phyloP scores from a whole-genome alignment of 2,113 vertebrate species.

The Ochotona curzoniae region DNA sequence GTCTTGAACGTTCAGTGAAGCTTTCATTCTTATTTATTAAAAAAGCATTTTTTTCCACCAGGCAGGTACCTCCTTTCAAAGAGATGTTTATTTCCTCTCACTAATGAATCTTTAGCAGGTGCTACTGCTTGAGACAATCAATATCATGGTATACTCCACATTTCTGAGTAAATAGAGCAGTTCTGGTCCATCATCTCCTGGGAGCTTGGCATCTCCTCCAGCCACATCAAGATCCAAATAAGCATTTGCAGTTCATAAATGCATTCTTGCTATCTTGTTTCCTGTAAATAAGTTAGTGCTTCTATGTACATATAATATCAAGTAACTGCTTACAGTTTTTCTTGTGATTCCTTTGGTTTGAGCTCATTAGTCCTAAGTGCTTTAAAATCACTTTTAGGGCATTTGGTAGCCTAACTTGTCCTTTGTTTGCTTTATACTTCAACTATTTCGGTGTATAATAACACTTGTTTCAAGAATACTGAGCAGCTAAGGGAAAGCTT shows the following conservation, averaged over 20 bases:
- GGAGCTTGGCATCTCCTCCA: constrained; percentile 6
- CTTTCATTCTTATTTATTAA: constrained; percentile 64
- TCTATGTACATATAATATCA: neutral
- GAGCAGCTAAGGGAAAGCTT: neutral
- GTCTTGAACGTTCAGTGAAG: neutral
- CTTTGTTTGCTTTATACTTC: constrained; percentile 14
- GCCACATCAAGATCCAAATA: constrained; percentile 37
- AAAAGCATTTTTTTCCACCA: constrained; percentile 32
- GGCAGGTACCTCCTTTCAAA: constrained; percentile 28
- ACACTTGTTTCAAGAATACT: neutral
- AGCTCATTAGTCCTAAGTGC: neutral
- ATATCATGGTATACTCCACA: neutral
- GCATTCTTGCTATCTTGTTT: constrained; percentile 2
- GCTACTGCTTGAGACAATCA: constrained; percentile 8
- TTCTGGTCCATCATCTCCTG: neutral
- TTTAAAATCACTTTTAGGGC: neutral
- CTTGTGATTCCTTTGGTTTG: neutral
- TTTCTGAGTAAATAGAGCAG: neutral
- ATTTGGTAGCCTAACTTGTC: neutral
- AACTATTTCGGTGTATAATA: neutral
- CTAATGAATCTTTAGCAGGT: constrained; percentile 34
- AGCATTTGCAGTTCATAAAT: neutral
- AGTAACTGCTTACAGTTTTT: neutral
- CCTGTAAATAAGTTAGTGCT: neutral
- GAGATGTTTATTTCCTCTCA: constrained; percentile 51